Evolutionary conservation across 2,797 vertebrate species (phyloP), one percentile per base, ranked within the genome.

Genomic region (Peromyscus aztecus): DNA sequence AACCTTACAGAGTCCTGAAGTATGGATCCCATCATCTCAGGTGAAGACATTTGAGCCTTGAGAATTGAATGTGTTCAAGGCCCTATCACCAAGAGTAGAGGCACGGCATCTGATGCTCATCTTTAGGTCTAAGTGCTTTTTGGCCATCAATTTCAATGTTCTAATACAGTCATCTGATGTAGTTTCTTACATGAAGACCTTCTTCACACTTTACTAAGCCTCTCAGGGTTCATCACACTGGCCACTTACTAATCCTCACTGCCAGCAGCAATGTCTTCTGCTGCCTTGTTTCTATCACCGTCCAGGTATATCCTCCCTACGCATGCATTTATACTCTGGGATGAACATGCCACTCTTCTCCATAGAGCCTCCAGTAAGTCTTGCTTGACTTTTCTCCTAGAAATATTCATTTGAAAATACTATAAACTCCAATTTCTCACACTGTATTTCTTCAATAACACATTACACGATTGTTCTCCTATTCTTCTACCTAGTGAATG

Each of bases 361-460:
- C 23, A 31, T 40, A 83, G 61, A 78, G 4, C 4, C 12, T 93
- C 40, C 27, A 76, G 37, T 43, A 61, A 40, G 1, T 43, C 34
- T 1, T 87, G 2, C 14, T 57, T 43, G 7, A 71, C 21, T 43
- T n/a, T 61, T 71, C 49, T 37, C 31, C 67, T 5, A 77, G 37
- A 83, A 67, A 49, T 19, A 2, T 65, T 90, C 63, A 19, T 82
- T 91, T 73, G 55, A 93, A 95, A 90, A 81, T n/a, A 88, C 4
- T 34, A 6, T 61, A 27, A 46, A 34, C 85, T 86, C 87, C 89
- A 78, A 86, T 34, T 69, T 17, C 31, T 5, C 8, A 92, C 1
- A 52, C 81, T 23, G 2, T 8, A 37, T 40, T 69, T 94, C 7
- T 73, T 55, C n/a, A 80, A 76, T 57, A 55, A 61, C 57, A 83